Evolutionary conservation across 2,113 vertebrate species (phyloP), one percentile per base, ranked within the genome.

Genomic region (Blennius ocellaris): DNA sequence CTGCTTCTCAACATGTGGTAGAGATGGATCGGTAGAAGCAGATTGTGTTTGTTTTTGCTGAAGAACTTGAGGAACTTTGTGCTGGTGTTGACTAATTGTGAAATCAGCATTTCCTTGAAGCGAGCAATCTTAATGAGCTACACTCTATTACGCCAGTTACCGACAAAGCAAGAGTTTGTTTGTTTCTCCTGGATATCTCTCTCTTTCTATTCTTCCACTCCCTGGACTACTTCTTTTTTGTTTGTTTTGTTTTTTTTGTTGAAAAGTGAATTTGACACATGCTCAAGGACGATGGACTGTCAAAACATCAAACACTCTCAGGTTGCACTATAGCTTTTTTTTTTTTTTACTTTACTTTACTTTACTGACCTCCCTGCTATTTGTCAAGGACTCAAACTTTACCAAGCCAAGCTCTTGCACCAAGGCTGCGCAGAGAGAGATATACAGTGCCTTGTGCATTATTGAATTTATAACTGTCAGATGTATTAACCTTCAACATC

Each of bases 401-500:
- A 36, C 68, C n/a, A 30, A 51, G 16, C 21, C 12, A 3, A 49
- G 58, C 58, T 52, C 59, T 56, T 80, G 53, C 55, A 78, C 12
- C 60, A 37, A 6, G 6, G 5, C 59, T 58, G 36, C 30, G n/a
- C 71, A 17, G 58, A 82, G 68, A 68, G 59, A 78, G 49, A 70
- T 21, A 15, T 43, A 49, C 63, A 68, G 51, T 45, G 5, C 8
- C 9, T 36, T 62, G 37, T 69, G 30, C 38, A 15, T 63, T 78
- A 66, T 69, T 81, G 47, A 74, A 76, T 83, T 76, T 58, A 43
- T 55, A 75, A 57, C 54, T 43, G 61, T 69, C 69, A 71, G 49
- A 57, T 72, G 67, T 67, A 80, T 81, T 85, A 74, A 83, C 78
- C 67, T 76, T 16, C 15, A 61, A 72, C 71, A 53, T 73, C 59